phyloP scores from a whole-genome alignment of 2,888 invertebrate species.

The Trachelus troglodyta region DNA sequence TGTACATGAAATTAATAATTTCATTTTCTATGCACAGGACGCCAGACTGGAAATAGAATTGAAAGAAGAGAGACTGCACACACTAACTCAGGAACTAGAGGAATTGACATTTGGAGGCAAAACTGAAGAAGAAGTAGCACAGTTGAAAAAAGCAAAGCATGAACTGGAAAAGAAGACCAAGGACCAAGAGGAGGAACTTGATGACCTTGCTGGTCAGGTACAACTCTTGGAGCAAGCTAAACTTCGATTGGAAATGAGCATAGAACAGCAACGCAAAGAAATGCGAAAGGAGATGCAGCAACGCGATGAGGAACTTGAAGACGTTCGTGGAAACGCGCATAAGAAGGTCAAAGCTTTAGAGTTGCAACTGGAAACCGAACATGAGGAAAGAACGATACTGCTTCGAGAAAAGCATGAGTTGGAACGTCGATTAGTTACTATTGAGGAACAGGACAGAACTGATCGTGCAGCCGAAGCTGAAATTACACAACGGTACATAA shows the following conservation, averaged over 20 bases:
- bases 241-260: conserved; percentile 90
- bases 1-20: not conserved
- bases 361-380: conserved; percentile 91
- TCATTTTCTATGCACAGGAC: conserved; percentile 71
- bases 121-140: conserved; percentile 87
- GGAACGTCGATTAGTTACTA: conserved; percentile 84
- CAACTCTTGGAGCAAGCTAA: conserved; percentile 92
- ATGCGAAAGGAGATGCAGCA: conserved; percentile 89
- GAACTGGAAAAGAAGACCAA: conserved; percentile 88
- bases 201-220: conserved; percentile 93
- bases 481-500: conserved; percentile 55
- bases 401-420: conserved; percentile 91
- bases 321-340: conserved; percentile 87
- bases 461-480: conserved; percentile 77
- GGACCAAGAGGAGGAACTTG: conserved; percentile 94
- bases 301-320: conserved; percentile 94
- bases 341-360: conserved; percentile 94
- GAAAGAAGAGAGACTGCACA: conserved; percentile 85
- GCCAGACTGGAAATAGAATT: conserved; percentile 88
- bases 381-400: conserved; percentile 88
- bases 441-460: conserved; percentile 81
- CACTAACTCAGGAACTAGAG: conserved; percentile 85
- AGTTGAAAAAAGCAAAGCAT: conserved; percentile 84
- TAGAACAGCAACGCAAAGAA: conserved; percentile 93
- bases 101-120: conserved; percentile 84